Conservation (phyloP, 2,113 vertebrate genomes). For the Motacilla tschutschensis region DNA sequence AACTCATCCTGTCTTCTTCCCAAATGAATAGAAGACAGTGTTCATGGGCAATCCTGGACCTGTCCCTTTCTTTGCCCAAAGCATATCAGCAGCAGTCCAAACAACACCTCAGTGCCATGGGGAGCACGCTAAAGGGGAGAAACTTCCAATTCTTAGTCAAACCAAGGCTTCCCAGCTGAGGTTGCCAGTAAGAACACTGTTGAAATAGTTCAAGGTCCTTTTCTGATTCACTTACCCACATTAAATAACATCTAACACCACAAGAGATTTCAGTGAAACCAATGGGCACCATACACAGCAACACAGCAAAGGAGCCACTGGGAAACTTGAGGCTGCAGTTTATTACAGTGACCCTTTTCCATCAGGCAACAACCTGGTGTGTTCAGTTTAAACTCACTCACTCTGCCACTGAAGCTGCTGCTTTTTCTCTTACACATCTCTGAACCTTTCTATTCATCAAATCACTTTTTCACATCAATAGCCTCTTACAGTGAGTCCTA, state of each 20-base stretch:
- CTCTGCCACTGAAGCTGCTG: neutral
- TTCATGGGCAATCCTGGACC: neutral
- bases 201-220: neutral
- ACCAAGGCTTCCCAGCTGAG: neutral
- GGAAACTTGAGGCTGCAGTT: neutral
- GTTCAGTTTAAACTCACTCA: neutral
- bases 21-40: neutral
- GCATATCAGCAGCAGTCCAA: neutral
- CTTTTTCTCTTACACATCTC: neutral
- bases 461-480: neutral
- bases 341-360: neutral
- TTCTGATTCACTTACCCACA: neutral
- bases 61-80: neutral
- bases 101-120: neutral
- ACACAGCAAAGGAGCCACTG: neutral
- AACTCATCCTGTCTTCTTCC: neutral
- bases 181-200: neutral
- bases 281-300: neutral
- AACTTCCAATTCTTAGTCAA: neutral
- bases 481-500: neutral
- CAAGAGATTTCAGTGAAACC: neutral
- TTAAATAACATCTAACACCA: neutral
- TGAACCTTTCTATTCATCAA: neutral
- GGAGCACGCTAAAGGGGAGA: neutral
- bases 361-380: neutral